These are phyloP conservation scores for Anoura caudifer DNA, from an alignment of 2,113 vertebrate genomes.

Conservation along the genomic window DNA sequence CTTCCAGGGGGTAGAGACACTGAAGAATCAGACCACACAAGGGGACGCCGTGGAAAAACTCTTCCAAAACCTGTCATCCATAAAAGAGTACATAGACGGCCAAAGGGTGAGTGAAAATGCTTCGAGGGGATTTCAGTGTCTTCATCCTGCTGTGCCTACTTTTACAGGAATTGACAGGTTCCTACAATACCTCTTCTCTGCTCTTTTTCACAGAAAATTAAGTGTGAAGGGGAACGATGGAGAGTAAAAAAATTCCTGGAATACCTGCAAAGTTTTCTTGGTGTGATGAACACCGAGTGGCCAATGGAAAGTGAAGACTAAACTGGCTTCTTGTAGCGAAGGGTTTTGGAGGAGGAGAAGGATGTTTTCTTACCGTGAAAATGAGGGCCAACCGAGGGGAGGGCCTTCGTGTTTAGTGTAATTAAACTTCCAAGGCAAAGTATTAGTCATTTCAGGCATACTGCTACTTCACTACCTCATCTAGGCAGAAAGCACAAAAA, in stretches of 20 bases:
- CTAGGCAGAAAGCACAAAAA: neutral
- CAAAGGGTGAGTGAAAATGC: constrained; percentile 60
- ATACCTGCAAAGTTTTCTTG: constrained; percentile 63
- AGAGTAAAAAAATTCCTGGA: constrained; percentile 55
- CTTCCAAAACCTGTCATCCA: constrained; percentile 63
- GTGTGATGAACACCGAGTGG: constrained; percentile 59
- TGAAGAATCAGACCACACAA: constrained; percentile 64
- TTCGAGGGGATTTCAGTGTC: neutral
- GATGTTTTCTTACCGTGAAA: neutral
- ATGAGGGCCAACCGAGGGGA: neutral
- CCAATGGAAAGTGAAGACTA: neutral
- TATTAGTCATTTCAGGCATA: neutral
- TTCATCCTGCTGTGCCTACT: neutral
- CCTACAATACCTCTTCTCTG: neutral
- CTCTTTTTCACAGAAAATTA: constrained; percentile 60
- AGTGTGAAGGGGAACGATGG: constrained; percentile 54
- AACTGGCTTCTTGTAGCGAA: neutral
- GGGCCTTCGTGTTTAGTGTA: neutral
- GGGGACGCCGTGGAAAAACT: constrained; percentile 33
- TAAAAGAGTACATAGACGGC: constrained; percentile 53
- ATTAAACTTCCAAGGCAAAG: constrained; percentile 14
- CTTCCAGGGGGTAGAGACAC: constrained; percentile 63
- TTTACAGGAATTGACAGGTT: neutral
- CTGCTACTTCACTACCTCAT: neutral
- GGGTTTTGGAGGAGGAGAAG: neutral